Conservation (phyloP, 2,797 vertebrate genomes). For the Argentina silus region DNA sequence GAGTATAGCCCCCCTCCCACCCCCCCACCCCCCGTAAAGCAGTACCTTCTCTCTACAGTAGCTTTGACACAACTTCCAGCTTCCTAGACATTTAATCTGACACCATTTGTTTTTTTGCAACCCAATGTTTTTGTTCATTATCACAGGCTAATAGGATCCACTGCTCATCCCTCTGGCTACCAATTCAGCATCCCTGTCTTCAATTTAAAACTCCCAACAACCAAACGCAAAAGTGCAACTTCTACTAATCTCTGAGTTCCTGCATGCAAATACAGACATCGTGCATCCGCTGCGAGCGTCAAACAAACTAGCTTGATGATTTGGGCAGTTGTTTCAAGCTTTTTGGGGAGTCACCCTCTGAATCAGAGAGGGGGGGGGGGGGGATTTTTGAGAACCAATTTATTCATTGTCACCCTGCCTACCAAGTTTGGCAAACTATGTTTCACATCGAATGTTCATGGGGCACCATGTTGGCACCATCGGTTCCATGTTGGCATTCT, state of each 20-base stretch:
- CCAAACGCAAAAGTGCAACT: neutral
- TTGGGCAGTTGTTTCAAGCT: neutral
- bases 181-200: neutral
- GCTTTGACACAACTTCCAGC: too few relatives aligned
- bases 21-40: neutral
- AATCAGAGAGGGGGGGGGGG: neutral
- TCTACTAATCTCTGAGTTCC: neutral
- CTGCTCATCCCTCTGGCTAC: neutral
- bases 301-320: neutral
- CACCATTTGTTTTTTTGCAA: neutral
- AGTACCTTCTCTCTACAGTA: neutral
- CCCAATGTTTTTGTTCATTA: constrained; percentile 2
- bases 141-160: neutral
- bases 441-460: too few relatives aligned
- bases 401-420: too few relatives aligned
- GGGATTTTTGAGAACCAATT: too few relatives aligned
- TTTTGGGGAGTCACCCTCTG: too few relatives aligned
- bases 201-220: neutral
- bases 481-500: too few relatives aligned
- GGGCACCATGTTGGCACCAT: too few relatives aligned
- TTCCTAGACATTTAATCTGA: neutral
- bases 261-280: neutral
- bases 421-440: too few relatives aligned
- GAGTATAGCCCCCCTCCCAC: too few relatives aligned
- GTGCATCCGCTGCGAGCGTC: neutral